These are phyloP conservation scores for Malacoraja senta DNA, from an alignment of 2,797 vertebrate species.

Conservation along the genomic window DNA sequence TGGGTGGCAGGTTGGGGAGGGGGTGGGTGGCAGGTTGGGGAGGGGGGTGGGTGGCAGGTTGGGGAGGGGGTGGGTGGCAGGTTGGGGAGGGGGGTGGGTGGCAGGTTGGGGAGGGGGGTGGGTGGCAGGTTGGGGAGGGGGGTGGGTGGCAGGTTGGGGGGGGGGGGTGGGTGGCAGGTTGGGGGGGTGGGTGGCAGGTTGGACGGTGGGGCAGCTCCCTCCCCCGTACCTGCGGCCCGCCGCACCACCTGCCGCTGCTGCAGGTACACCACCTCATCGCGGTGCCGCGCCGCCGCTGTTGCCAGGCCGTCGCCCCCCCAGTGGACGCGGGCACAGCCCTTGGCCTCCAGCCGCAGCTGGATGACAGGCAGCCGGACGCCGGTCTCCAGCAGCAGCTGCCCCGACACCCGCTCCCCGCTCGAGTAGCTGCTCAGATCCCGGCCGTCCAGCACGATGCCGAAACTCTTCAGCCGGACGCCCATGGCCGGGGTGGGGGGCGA, in stretches of 20 bases:
- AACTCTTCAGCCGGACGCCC: constrained; percentile 46
- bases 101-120: too few relatives aligned
- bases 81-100: too few relatives aligned
- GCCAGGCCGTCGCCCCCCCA: constrained; percentile 47
- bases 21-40: too few relatives aligned
- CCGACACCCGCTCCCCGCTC: constrained; percentile 59
- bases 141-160: too few relatives aligned
- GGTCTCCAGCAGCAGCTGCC: constrained; percentile 59
- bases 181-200: too few relatives aligned
- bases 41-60: too few relatives aligned
- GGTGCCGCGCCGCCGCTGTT: constrained; percentile 12
- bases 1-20: too few relatives aligned
- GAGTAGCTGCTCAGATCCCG: constrained; percentile 54
- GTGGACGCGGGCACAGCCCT: constrained; percentile 56
- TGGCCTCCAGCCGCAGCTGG: constrained; percentile 53
- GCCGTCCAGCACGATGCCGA: constrained; percentile 56
- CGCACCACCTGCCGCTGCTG: constrained; percentile 40
- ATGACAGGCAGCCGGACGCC: constrained; percentile 49
- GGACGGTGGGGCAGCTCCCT: too few relatives aligned
- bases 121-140: too few relatives aligned
- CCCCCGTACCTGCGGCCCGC: constrained; percentile 17
- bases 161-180: too few relatives aligned
- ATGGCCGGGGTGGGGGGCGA: background rate
- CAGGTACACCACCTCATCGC: constrained; percentile 20
- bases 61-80: too few relatives aligned